Conservation (phyloP, 2,113 vertebrate species). For the Saccopteryx bilineata region DNA sequence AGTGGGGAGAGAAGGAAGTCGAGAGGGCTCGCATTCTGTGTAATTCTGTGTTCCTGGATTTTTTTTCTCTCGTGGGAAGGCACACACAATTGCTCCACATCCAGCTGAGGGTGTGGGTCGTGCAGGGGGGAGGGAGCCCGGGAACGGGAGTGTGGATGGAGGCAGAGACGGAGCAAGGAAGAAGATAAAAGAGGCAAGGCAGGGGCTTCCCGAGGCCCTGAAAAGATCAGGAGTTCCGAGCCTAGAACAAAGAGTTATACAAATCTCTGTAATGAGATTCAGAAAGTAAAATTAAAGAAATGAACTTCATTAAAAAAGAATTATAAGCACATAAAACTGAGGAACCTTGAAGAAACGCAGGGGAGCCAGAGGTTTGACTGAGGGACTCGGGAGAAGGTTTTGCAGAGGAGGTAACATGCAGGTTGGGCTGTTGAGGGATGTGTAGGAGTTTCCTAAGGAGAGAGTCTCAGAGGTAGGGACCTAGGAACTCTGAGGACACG, state of each 20-base stretch:
- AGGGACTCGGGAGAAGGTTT: background rate
- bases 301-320: background rate
- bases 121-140: rapidly evolving
- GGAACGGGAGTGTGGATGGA: rapidly evolving
- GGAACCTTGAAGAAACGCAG: background rate
- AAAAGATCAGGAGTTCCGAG: background rate
- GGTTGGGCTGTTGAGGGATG: background rate
- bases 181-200: background rate
- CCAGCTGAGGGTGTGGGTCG: no score
- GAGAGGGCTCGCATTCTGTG: rapidly evolving
- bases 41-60: background rate
- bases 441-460: background rate
- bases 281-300: slow-evolving; percentile 13
- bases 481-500: background rate
- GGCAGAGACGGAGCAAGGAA: background rate
- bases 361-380: background rate
- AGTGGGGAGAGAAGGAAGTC: background rate
- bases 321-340: background rate
- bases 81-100: rapidly evolving
- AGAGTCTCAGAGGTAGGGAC: background rate
- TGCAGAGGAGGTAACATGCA: background rate
- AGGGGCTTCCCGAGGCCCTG: background rate
- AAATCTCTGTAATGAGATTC: background rate
- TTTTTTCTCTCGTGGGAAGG: background rate
- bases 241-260: background rate